Evolutionary conservation across 2,888 invertebrate genomes (phyloP), one percentile per base, ranked within the genome.

Genomic region (Drosophila formosana): DNA sequence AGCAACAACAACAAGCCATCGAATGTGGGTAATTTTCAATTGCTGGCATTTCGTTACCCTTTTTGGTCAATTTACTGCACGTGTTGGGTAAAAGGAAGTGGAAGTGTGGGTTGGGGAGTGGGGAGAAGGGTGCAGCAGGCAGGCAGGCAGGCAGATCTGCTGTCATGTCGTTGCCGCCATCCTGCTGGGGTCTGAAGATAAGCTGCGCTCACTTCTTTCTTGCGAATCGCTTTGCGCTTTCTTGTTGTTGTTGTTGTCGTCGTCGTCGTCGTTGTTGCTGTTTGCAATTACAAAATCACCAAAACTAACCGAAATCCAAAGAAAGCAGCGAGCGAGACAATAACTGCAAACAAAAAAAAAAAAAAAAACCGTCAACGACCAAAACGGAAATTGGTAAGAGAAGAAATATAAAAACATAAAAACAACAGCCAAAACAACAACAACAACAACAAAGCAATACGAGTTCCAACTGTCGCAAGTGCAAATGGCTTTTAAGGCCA

Each of bases 351-450:
- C 39, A 41, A 18, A 66, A 37, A 37, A 37, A 37, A n/a, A n/a
- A n/a, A n/a, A 34, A 37, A 37, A 37, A 64, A 52, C 23, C 58
- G 75, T 69, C 62, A 74, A 72, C 72, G 78, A 61, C 53, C 72
- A 56, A 85, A 88, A 85, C 83, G 83, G 83, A 84, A 84, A 88
- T 84, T 79, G 83, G 86, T 85, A 82, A 80, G 75, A 88, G 53
- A 65, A 69, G 53, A 66, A 72, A 72, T 25, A 74, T 65, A 52
- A 71, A 71, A 37, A 78, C 64, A 66, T 70, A 41, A 66, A 30
- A 46, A 51, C 34, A 66, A 67, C 34, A 37, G 30, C 30, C 30
- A 51, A 55, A 76, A 60, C 50, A 65, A 63, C 60, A 58, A 58
- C 50, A 74, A 72, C 25, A 80, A 71, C 66, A 72, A 43, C 18